Conservation (phyloP, 2,888 invertebrate genomes). For the Orchesella flavescens region DNA sequence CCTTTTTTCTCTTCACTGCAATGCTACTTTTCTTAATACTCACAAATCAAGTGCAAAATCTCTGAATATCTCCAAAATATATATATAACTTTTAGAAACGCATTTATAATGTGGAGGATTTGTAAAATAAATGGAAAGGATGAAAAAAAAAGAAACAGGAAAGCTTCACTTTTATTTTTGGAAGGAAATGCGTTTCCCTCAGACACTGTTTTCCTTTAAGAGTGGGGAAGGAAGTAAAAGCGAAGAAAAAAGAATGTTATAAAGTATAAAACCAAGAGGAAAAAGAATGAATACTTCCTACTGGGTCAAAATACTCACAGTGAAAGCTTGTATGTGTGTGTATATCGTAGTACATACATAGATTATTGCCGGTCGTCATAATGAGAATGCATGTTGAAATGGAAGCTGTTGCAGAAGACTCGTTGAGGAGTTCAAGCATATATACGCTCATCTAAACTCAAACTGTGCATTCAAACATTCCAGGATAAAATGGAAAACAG, state of each 20-base stretch:
- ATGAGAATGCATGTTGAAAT: not conserved
- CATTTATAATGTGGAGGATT: conserved; percentile 43
- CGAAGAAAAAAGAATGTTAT: not conserved
- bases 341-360: not conserved
- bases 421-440: not conserved
- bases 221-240: conserved; percentile 16
- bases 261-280: conserved; percentile 1
- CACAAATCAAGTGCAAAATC: conserved; percentile 44
- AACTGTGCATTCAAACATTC: not conserved
- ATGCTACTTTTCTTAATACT: conserved; percentile 32
- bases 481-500: too few relatives aligned
- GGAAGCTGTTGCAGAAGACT: not conserved
- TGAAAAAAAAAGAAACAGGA: conserved; percentile 15
- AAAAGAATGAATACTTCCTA: conserved; percentile 19
- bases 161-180: conserved; percentile 20
- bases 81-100: conserved; percentile 25
- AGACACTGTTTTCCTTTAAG: not conserved
- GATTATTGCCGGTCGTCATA: too few relatives aligned
- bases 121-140: conserved; percentile 36
- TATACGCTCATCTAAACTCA: not conserved
- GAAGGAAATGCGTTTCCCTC: conserved; percentile 34
- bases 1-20: not conserved
- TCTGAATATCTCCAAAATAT: conserved; percentile 9
- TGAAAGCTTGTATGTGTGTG: not conserved
- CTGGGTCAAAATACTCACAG: conserved; percentile 8